A percentile compares a stretch with the other conserved stretches of the same genome.
phyloP scores from a whole-genome alignment of 2,797 vertebrate species.

The Scleropages formosus region DNA sequence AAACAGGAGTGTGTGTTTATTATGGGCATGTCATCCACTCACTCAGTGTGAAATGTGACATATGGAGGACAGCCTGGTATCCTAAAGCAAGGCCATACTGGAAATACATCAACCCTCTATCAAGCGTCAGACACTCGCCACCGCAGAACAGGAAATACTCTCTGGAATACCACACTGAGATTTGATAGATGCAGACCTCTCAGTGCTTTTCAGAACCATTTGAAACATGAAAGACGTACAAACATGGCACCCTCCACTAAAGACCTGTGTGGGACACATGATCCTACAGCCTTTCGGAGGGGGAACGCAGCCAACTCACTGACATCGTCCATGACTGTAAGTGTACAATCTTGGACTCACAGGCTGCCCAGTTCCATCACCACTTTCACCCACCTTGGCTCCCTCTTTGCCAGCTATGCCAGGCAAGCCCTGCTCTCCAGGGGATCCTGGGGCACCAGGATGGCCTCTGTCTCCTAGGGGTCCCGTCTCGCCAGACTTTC shows the following conservation, averaged over 20 bases:
- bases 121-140: no score
- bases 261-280: background rate
- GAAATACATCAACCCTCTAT: background rate
- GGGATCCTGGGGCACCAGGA: constrained; percentile 85
- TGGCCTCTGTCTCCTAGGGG: constrained; percentile 85
- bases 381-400: constrained; percentile 71
- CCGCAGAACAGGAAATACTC: no score
- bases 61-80: constrained; percentile 26
- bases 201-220: no score
- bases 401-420: constrained; percentile 87
- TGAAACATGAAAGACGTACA: no score
- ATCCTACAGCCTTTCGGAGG: background rate
- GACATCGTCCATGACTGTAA: background rate
- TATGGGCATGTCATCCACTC: background rate
- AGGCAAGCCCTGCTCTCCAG: constrained; percentile 87
- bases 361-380: background rate
- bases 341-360: no score
- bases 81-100: background rate
- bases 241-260: background rate
- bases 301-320: background rate
- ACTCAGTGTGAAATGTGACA: constrained; percentile 33
- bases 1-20: constrained; percentile 3
- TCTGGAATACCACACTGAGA: no score
- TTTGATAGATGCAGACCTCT: no score
- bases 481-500: constrained; percentile 86